Base-by-base conservation (phyloP, 2,113 vertebrate genomes). In the Callithrix jacchus region DNA sequence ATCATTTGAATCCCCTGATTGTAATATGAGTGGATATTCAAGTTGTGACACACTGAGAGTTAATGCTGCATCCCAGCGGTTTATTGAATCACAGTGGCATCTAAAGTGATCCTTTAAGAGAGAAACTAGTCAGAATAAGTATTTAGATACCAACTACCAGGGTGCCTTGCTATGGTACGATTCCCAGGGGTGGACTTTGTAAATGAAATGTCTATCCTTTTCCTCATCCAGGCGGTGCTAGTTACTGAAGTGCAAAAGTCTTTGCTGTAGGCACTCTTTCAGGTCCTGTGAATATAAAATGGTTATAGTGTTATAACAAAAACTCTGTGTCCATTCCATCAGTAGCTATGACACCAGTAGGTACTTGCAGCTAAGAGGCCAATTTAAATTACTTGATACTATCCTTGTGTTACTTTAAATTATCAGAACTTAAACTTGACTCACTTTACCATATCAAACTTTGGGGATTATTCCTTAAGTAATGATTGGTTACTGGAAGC, bases 1-100 rank as follows among this genome's bases (percentile, higher is more conserved):
- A 94, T 98, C 96, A 97, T 98, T 98, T 98, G 96, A 98, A 98
- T 98, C 54, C 98, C 89, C 5, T 97, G 97, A 97, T 98, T 98
- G 95, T 98, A 98, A 97, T 98, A 96, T 76, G 96, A 97, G 97
- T 98, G 98, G 97, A 95, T 98, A 97, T 94, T 98, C 96, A 97
- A 83, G 91, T 97, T 98, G 87, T 97, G 98, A 96, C 96, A 96
- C 77, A 98, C 91, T 96, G 98, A 94, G 97, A 97, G 87, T 93
- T 98, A 97, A 97, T 97, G 95, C 96, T 92, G n/a, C 87, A 93
- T 96, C 90, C 96, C 89, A 82, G 49, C 90, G 90, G 68, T 98
- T 98, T 98, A 97, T 97, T 98, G 97, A 98, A 98, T 98, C 95
- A 96, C 80, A 91, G 85, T n/a, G 25, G 89, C 96, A 96, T 87